Percentiles rank a stretch among this genome's conserved stretches.
phyloP scores from a whole-genome alignment of 2,113 vertebrate genomes.

The Cisticola juncidis region DNA sequence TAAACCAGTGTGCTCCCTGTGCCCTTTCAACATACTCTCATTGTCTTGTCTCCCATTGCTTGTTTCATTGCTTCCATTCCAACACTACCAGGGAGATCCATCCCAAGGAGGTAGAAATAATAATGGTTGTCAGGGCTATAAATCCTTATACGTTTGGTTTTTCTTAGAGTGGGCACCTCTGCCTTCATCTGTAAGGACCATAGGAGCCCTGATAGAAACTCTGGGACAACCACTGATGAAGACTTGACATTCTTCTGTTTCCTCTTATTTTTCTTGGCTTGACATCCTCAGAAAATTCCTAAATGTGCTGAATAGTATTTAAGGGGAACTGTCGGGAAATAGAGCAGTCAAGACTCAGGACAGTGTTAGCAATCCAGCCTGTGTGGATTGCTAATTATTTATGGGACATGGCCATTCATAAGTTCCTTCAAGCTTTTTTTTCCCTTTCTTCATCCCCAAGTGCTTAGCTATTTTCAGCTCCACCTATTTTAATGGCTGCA shows the following conservation, averaged over 20 bases:
- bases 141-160: not conserved
- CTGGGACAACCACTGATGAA: not conserved
- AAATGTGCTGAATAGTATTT: not conserved
- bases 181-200: not conserved
- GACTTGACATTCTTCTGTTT: not conserved
- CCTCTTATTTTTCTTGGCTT: not conserved
- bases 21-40: not conserved
- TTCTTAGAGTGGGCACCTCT: not conserved
- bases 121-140: not conserved
- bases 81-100: not conserved
- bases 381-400: not conserved
- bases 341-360: not conserved
- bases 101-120: not conserved
- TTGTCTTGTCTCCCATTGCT: not conserved
- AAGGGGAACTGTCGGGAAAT: not conserved
- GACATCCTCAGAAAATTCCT: not conserved
- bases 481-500: slow-evolving; percentile 51
- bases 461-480: slow-evolving; percentile 50
- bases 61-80: not conserved
- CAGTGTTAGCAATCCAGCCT: not conserved
- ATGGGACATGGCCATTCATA: not conserved
- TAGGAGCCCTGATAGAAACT: not conserved
- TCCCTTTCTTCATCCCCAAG: not conserved
- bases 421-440: not conserved
- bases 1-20: not conserved